A percentile compares a stretch with the other conserved stretches of the same genome.
Evolutionary conservation across 2,888 invertebrate genomes (phyloP).

Genomic region (Cataglyphis albicans): DNA sequence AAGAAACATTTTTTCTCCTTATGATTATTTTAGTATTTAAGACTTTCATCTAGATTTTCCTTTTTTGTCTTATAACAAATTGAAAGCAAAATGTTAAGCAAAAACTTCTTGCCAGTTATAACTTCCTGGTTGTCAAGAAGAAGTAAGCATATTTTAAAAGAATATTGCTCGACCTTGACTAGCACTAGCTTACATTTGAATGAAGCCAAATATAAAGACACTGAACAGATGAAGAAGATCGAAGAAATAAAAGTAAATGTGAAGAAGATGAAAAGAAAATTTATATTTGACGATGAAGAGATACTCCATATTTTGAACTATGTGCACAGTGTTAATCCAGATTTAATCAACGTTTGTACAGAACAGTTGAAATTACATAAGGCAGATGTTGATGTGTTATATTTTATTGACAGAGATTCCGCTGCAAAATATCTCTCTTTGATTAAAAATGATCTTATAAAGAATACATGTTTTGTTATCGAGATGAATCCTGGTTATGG

Average conservation of each 20-base stretch:
- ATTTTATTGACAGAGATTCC: slow-evolving; percentile 85
- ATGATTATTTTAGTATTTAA: not conserved
- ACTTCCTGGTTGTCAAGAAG: slow-evolving; percentile 1
- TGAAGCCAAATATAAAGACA: not conserved
- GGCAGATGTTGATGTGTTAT: slow-evolving; percentile 84
- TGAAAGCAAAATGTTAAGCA: slow-evolving; percentile 31
- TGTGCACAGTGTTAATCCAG: slow-evolving; percentile 10
- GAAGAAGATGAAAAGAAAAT: not conserved
- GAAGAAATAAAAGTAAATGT: not conserved
- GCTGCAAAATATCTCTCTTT: slow-evolving; percentile 85
- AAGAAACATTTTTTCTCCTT: not conserved
- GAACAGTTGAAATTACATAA: not conserved
- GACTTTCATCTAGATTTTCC: not conserved
- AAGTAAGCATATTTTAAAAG: not conserved
- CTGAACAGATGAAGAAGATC: not conserved
- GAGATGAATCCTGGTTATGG: slow-evolving; percentile 92
- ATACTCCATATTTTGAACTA: not conserved
- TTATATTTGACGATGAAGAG: not conserved
- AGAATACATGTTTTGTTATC: slow-evolving; percentile 86
- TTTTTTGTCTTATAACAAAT: not conserved
- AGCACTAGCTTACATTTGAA: not conserved
- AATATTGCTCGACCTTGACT: not conserved
- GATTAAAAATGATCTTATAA: slow-evolving; percentile 83
- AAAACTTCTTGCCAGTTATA: not conserved
- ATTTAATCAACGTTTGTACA: slow-evolving; percentile 27